phyloP scores from a whole-genome alignment of 2,888 invertebrate genomes.

The Brassicogethes aeneus region DNA sequence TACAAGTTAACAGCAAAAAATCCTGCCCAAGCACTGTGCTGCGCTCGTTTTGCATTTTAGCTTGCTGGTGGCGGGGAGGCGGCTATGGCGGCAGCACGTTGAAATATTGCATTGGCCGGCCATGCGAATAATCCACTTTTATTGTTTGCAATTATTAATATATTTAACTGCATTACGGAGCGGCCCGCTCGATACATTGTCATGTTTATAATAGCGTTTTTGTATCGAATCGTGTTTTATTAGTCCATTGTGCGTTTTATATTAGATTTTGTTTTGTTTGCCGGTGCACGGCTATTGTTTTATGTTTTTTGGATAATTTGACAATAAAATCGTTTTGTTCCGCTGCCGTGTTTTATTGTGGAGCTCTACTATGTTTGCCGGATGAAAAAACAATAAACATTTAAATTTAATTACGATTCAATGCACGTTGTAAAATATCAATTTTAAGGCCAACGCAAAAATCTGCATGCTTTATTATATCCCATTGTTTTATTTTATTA shows the following conservation, averaged over 20 bases:
- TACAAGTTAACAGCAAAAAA: no score
- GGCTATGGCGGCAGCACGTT: slow-evolving; percentile 21
- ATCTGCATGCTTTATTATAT: no score
- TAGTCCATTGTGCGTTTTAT: slow-evolving; percentile 36
- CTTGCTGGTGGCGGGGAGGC: no score
- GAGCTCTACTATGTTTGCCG: no score
- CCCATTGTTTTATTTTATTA: no score
- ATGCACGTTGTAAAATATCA: no score
- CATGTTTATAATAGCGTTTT: slow-evolving; percentile 37
- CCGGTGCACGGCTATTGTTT: slow-evolving; percentile 26
- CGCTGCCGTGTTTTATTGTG: not conserved
- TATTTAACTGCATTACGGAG: slow-evolving; percentile 38
- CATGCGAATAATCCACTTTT: slow-evolving; percentile 40
- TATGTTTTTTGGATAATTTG: slow-evolving; percentile 36
- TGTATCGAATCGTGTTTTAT: slow-evolving; percentile 37
- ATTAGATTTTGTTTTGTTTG: slow-evolving; percentile 37
- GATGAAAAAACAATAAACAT: no score
- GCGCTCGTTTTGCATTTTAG: no score
- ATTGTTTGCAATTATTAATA: slow-evolving; percentile 41
- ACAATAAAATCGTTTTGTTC: slow-evolving; percentile 27
- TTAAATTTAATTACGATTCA: no score
- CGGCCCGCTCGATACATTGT: slow-evolving; percentile 31
- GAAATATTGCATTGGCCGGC: slow-evolving; percentile 30
- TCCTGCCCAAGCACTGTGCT: no score
- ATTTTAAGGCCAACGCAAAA: no score